Evolutionary conservation across 2,113 vertebrate species (phyloP).

Genomic region (Vanacampus margaritifer): DNA sequence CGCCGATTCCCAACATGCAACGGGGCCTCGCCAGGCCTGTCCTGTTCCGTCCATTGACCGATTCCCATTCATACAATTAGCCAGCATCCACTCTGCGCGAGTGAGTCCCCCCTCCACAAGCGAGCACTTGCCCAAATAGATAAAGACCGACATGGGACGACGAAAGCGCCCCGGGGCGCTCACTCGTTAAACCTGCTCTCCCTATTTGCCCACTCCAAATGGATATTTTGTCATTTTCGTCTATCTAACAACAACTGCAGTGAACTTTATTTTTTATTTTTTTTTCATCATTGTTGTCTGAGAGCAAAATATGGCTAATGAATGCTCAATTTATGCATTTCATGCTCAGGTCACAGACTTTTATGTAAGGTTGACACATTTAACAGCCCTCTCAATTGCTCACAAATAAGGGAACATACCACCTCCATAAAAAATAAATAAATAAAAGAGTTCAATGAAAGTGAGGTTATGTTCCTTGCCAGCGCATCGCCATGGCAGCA

Average conservation of each 20-base stretch:
- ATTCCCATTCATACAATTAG: conserved; percentile 69
- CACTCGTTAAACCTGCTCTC: background rate
- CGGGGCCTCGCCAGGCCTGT: conserved; percentile 23
- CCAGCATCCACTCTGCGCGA: conserved; percentile 57
- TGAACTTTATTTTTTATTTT: background rate
- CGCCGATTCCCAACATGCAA: conserved; percentile 60
- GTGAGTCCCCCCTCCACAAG: conserved; percentile 41
- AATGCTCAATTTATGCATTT: conserved; percentile 45
- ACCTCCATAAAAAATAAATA: background rate
- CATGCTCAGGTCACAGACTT: conserved; percentile 40
- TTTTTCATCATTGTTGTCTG: conserved; percentile 19
- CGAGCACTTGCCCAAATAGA: conserved; percentile 41
- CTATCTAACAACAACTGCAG: background rate
- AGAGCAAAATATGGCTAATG: conserved; percentile 41
- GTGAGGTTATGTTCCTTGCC: background rate
- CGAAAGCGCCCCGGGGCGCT: conserved; percentile 18
- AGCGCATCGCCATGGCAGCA: conserved; percentile 23
- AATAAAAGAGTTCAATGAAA: background rate
- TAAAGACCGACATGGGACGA: conserved; percentile 54
- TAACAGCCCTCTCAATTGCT: background rate
- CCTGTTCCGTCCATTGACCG: conserved; percentile 60
- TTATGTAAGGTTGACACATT: conserved; percentile 15
- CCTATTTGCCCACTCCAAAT: background rate
- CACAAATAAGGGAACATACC: background rate
- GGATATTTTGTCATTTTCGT: background rate